Evolutionary conservation across 2,888 invertebrate species (phyloP).

Genomic region (Callimorpha dominula): DNA sequence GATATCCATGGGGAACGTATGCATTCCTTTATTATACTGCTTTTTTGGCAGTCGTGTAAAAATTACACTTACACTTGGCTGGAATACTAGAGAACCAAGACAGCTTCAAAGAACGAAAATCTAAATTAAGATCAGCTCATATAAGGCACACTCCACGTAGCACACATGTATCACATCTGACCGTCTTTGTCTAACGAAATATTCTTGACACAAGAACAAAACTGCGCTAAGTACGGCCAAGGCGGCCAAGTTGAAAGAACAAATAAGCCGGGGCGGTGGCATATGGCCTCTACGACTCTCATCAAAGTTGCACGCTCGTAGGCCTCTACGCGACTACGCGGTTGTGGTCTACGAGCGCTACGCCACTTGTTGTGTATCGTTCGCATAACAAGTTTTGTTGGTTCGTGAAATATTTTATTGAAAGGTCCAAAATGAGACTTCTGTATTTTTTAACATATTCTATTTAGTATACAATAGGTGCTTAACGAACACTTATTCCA

Average conservation of each 20-base stretch:
- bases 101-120: slow-evolving; percentile 3
- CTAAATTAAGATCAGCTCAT: slow-evolving; percentile 31
- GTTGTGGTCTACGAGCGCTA: slow-evolving; percentile 52
- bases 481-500: too few relatives aligned
- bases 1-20: too few relatives aligned
- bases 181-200: slow-evolving; percentile 50
- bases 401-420: slow-evolving; percentile 1
- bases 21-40: too few relatives aligned
- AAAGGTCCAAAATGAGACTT: not conserved
- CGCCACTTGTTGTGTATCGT: slow-evolving; percentile 59
- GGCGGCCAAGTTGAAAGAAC: slow-evolving; percentile 65
- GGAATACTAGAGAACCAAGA: not conserved
- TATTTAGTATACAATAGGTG: not conserved
- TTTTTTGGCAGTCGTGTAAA: not conserved
- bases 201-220: slow-evolving; percentile 52
- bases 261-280: slow-evolving; percentile 67
- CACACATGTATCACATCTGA: slow-evolving; percentile 34
- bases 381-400: slow-evolving; percentile 40
- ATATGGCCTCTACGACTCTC: slow-evolving; percentile 75
- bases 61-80: not conserved
- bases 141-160: slow-evolving; percentile 32
- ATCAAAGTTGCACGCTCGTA: slow-evolving; percentile 79
- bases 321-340: slow-evolving; percentile 64
- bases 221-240: slow-evolving; percentile 48
- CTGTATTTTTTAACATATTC: not conserved